Percentiles rank a stretch among this genome's conserved stretches.
These are phyloP conservation scores for Aphis craccivora DNA, from an alignment of 1,140 invertebrate genomes.

Conservation along the genomic window DNA sequence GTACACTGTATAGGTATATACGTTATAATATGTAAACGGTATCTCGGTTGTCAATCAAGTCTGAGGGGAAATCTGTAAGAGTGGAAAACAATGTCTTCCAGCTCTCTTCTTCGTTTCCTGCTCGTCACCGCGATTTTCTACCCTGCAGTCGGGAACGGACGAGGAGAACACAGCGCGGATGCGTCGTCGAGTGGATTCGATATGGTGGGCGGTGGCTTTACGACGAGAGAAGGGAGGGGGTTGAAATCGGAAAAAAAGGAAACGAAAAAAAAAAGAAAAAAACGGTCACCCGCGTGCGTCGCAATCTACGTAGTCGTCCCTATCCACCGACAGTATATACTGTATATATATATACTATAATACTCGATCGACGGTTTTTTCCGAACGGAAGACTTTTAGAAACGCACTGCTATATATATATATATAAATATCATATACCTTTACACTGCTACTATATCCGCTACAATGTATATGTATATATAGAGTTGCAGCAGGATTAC, in stretches of 20 bases:
- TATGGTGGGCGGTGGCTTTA: neutral
- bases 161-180: neutral
- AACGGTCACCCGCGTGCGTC: slow-evolving; percentile 13
- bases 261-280: neutral
- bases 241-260: neutral
- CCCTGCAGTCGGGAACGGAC: neutral
- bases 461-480: neutral
- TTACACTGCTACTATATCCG: neutral
- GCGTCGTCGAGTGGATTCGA: neutral
- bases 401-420: neutral
- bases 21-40: slow-evolving; percentile 42
- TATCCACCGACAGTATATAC: neutral
- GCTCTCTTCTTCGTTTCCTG: neutral
- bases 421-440: neutral
- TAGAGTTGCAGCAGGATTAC: slow-evolving; percentile 16
- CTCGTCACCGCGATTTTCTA: neutral
- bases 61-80: slow-evolving; percentile 55
- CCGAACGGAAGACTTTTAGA: slow-evolving; percentile 39
- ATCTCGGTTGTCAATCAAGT: slow-evolving; percentile 47
- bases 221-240: neutral
- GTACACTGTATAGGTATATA: neutral
- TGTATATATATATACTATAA: neutral
- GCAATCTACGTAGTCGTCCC: neutral
- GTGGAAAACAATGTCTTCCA: slow-evolving; percentile 53
- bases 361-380: slow-evolving; percentile 44